Percentiles rank a stretch among this genome's conserved stretches.
phyloP scores from a whole-genome alignment of 2,888 invertebrate species.

The Leptinotarsa tumamoca region DNA sequence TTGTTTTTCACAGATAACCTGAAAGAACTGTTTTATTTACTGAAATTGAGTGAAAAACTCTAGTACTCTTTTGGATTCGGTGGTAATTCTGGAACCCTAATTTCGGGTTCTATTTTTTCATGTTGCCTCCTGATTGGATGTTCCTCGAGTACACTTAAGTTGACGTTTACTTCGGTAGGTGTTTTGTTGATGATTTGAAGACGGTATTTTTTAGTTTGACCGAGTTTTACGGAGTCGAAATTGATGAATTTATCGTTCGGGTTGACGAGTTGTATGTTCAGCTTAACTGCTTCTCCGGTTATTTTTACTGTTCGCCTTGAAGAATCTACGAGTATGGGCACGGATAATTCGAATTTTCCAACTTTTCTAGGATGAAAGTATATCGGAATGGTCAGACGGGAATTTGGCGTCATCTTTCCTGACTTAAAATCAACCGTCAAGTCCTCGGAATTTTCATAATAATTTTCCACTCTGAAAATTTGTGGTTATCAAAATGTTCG shows the following conservation, averaged over 20 bases:
- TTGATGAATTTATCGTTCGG: slow-evolving; percentile 63
- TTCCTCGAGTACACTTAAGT: slow-evolving; percentile 69
- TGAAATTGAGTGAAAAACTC: neutral
- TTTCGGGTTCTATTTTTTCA: slow-evolving; percentile 50
- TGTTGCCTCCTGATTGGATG: slow-evolving; percentile 59
- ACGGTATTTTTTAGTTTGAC: slow-evolving; percentile 68
- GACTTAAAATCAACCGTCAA: slow-evolving; percentile 68
- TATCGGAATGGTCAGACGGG: slow-evolving; percentile 67
- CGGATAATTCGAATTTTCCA: slow-evolving; percentile 67
- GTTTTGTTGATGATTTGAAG: slow-evolving; percentile 73
- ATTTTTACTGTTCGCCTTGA: slow-evolving; percentile 69
- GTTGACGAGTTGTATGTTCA: slow-evolving; percentile 62
- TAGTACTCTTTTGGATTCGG: slow-evolving; percentile 34
- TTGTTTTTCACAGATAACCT: neutral
- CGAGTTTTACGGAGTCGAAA: slow-evolving; percentile 65
- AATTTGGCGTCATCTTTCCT: slow-evolving; percentile 65
- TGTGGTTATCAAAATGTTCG: too few relatives aligned
- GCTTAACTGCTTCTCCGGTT: slow-evolving; percentile 70
- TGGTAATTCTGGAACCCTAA: slow-evolving; percentile 50
- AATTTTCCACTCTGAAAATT: slow-evolving; percentile 68
- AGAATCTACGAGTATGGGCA: slow-evolving; percentile 71
- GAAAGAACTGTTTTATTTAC: neutral
- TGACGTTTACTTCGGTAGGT: slow-evolving; percentile 69
- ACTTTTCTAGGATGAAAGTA: slow-evolving; percentile 71
- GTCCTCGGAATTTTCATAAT: slow-evolving; percentile 67